A percentile compares a stretch with the other conserved stretches of the same genome.
Evolutionary conservation across 2,888 invertebrate genomes (phyloP).

Genomic region (Drosophila cyrtoloma): DNA sequence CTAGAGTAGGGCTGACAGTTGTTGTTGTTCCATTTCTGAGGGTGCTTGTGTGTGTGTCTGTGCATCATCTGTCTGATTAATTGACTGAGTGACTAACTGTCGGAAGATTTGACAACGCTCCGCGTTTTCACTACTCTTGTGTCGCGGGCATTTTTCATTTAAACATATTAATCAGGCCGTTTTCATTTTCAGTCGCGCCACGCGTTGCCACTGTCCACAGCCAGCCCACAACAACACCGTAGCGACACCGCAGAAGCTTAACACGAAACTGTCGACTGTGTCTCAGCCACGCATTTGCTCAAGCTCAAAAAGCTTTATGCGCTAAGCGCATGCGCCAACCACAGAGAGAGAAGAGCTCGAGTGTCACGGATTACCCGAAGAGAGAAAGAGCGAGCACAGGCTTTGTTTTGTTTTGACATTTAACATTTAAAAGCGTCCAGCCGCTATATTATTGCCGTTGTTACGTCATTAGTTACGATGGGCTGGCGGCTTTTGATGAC

Average conservation of each 20-base stretch:
- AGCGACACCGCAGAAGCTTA: constrained; percentile 58
- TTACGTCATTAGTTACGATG: constrained; percentile 46
- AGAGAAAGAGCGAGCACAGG: neutral
- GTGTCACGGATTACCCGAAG: constrained; percentile 1
- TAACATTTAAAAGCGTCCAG: constrained; percentile 28
- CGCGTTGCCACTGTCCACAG: constrained; percentile 47
- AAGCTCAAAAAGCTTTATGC: constrained; percentile 54
- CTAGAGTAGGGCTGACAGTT: constrained; percentile 31
- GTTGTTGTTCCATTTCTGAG: constrained; percentile 28
- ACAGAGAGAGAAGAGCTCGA: constrained; percentile 6
- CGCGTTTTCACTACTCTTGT: constrained; percentile 31
- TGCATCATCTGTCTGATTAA: constrained; percentile 8
- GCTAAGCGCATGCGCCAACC: constrained; percentile 59
- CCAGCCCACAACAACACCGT: constrained; percentile 45
- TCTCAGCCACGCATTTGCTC: constrained; percentile 42
- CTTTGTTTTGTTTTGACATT: constrained; percentile 60
- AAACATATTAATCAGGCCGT: constrained; percentile 40
- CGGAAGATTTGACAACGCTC: constrained; percentile 7
- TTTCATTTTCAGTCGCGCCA: constrained; percentile 60
- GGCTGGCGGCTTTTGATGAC: constrained; percentile 37
- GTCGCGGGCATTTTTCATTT: constrained; percentile 19
- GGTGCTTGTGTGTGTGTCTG: constrained; percentile 28
- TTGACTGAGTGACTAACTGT: constrained; percentile 19
- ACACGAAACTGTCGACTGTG: constrained; percentile 58
- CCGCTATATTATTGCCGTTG: constrained; percentile 15